Percentiles rank a stretch among this genome's conserved stretches.
phyloP scores from a whole-genome alignment of 2,113 vertebrate species.

The Corythornis cristatus region DNA sequence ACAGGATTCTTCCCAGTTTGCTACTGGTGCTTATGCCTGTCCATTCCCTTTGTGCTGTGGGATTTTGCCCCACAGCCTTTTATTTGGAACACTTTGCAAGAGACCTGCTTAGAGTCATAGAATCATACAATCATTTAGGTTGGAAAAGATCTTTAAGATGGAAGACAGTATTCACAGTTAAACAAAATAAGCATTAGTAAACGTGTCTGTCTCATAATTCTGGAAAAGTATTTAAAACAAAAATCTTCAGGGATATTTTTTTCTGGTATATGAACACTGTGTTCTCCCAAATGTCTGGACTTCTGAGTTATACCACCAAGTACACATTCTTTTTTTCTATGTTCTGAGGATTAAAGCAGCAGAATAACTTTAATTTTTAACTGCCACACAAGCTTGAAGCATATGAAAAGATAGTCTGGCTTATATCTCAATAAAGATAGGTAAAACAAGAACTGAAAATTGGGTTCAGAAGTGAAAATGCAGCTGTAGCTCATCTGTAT shows the following conservation, averaged over 20 bases:
- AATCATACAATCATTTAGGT: too few species aligned
- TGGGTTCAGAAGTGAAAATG: background rate
- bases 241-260: background rate
- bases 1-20: background rate
- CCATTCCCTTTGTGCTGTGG: background rate
- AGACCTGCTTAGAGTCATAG: background rate
- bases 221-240: background rate
- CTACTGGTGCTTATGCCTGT: fast-evolving
- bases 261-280: background rate
- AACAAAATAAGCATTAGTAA: background rate
- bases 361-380: background rate
- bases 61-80: background rate
- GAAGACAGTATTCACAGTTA: background rate
- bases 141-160: too few species aligned
- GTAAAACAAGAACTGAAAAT: background rate
- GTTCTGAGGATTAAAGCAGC: background rate
- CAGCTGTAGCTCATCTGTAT: background rate
- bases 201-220: background rate
- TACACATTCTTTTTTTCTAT: background rate
- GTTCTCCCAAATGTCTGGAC: background rate
- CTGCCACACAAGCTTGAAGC: background rate
- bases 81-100: background rate
- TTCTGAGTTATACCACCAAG: background rate
- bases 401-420: background rate
- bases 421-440: background rate